phyloP scores from a whole-genome alignment of 2,888 invertebrate genomes.

The Hydrotaea diabolus region DNA sequence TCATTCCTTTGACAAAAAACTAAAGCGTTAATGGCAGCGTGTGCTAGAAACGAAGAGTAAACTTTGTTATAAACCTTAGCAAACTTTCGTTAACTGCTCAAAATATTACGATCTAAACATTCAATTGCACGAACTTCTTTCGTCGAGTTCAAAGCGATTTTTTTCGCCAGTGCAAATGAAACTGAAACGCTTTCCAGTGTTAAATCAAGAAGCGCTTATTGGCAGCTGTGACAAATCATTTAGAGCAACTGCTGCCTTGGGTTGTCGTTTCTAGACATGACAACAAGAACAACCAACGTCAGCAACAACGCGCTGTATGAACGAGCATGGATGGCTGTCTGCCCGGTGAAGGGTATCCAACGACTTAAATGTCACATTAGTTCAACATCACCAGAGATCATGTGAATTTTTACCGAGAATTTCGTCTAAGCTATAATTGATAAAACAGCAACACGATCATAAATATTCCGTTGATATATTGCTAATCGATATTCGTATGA shows the following conservation, averaged over 20 bases:
- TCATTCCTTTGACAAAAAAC: too few species aligned
- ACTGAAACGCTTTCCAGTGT: constrained; percentile 10
- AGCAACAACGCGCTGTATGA: not conserved
- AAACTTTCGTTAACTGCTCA: too few species aligned
- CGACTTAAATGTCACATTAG: constrained; percentile 62
- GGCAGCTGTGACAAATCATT: constrained; percentile 67
- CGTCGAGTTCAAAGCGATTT: constrained; percentile 26
- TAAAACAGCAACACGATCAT: not conserved
- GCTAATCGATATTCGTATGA: constrained; percentile 11
- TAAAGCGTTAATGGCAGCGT: too few species aligned
- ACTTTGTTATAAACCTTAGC: too few species aligned
- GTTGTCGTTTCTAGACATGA: not conserved
- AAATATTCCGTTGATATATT: not conserved
- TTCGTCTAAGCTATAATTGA: not conserved
- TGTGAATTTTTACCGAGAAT: constrained; percentile 55
- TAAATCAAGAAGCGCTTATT: constrained; percentile 63
- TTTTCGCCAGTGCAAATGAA: not conserved
- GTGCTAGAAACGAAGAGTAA: too few species aligned
- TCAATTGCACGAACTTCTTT: constrained; percentile 18
- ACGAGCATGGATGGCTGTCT: too few species aligned
- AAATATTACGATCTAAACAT: too few species aligned
- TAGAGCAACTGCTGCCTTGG: constrained; percentile 52
- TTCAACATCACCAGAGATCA: constrained; percentile 57
- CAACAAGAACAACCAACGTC: not conserved
- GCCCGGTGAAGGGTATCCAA: constrained; percentile 53